A percentile compares a stretch with the other conserved stretches of the same genome.
Evolutionary conservation across 2,888 invertebrate genomes (phyloP).

Genomic region (Ormyrus pomaceus): DNA sequence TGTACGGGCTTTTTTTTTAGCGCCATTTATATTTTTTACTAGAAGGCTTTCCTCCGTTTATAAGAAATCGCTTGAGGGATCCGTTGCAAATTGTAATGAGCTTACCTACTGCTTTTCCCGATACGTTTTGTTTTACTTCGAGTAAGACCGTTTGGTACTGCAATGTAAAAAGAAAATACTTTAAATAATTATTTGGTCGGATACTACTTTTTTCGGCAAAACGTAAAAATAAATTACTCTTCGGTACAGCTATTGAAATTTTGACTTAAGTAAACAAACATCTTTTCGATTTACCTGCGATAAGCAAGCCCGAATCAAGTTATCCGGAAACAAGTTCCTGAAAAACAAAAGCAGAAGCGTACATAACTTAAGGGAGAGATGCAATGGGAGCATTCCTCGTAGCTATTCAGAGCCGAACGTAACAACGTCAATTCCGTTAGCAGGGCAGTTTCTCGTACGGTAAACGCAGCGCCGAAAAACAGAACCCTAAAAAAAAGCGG

Average conservation of each 20-base stretch:
- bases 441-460: conserved; percentile 6
- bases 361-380: not conserved
- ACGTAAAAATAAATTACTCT: too few relatives aligned
- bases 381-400: not conserved
- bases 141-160: conserved; percentile 80
- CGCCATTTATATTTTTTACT: too few relatives aligned
- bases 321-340: conserved; percentile 91
- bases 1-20: too few relatives aligned
- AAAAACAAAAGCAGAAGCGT: conserved; percentile 39
- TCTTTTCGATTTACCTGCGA: conserved; percentile 72
- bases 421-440: conserved; percentile 24
- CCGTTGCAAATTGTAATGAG: too few relatives aligned
- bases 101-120: conserved; percentile 13
- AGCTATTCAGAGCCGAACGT: conserved; percentile 10
- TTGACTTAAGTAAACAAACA: too few relatives aligned
- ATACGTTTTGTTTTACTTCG: conserved; percentile 11
- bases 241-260: too few relatives aligned
- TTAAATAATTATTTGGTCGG: not conserved
- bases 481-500: conserved; percentile 33
- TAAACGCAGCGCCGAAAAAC: conserved; percentile 15
- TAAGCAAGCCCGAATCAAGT: conserved; percentile 89
- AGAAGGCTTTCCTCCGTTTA: too few relatives aligned
- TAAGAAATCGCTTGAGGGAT: too few relatives aligned
- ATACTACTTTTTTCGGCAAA: not conserved
- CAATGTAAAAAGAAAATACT: conserved; percentile 27